phyloP scores from a whole-genome alignment of 2,888 invertebrate genomes.

The Dinocampus coccinellae region DNA sequence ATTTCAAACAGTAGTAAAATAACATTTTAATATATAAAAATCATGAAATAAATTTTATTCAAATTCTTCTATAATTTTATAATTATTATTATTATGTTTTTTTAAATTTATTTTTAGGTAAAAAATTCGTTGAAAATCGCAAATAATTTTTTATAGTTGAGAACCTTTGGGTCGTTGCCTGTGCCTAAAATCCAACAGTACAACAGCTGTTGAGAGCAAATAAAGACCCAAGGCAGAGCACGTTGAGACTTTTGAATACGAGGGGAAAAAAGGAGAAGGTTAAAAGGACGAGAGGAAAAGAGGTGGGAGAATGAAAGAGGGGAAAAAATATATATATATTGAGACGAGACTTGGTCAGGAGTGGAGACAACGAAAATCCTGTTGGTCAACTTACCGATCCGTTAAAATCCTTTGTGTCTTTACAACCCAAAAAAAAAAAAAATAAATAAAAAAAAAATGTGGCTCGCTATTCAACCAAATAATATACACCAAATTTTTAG shows the following conservation, averaged over 20 bases:
- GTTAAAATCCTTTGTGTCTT: conserved; percentile 16
- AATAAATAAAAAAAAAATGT: too few relatives aligned
- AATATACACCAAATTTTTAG: background rate
- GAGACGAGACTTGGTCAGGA: background rate
- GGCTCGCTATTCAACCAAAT: too few relatives aligned
- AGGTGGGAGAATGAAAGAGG: too few relatives aligned
- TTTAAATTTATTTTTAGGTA: too few relatives aligned
- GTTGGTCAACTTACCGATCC: conserved; percentile 18
- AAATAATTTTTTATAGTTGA: background rate
- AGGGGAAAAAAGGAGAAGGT: background rate
- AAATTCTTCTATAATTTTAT: background rate
- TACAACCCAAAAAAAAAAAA: too few relatives aligned
- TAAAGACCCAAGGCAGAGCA: background rate
- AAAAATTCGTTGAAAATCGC: too few relatives aligned
- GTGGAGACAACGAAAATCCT: conserved; percentile 13
- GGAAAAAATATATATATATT: too few relatives aligned
- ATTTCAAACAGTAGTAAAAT: background rate
- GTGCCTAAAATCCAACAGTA: background rate
- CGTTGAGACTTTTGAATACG: background rate
- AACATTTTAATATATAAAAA: background rate
- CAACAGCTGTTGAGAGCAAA: background rate
- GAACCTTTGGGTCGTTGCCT: background rate
- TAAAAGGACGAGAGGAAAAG: background rate
- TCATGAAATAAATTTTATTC: background rate
- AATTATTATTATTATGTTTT: too few relatives aligned